Evolutionary conservation across 1,140 invertebrate genomes (phyloP).

Genomic region (Tenebrio molitor): DNA sequence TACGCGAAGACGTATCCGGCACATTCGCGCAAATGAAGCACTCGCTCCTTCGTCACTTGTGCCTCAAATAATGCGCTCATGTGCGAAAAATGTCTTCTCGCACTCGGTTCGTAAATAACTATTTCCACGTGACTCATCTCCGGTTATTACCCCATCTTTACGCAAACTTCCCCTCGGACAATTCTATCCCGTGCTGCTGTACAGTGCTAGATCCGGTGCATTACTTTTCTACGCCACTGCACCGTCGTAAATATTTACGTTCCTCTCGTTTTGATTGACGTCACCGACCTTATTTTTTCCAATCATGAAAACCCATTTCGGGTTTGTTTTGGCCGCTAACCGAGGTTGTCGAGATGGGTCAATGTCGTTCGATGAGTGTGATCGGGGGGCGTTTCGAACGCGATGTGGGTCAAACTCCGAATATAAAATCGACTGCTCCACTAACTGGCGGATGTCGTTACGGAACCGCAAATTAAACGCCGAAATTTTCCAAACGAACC

Average conservation of each 20-base stretch:
- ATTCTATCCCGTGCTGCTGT: too few species aligned
- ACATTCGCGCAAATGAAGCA: too few species aligned
- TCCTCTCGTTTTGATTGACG: conserved; percentile 2
- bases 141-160: too few species aligned
- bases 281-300: conserved; percentile 34
- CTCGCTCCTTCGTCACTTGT: too few species aligned
- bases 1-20: too few species aligned
- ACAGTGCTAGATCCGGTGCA: conserved; percentile 9
- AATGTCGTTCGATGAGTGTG: conserved; percentile 2
- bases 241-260: conserved; percentile 22
- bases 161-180: too few species aligned
- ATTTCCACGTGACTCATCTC: too few species aligned
- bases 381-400: background rate
- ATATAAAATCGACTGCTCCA: conserved; percentile 13
- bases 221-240: background rate
- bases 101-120: too few species aligned
- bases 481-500: background rate
- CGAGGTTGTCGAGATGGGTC: conserved; percentile 18
- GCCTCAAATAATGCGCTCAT: too few species aligned
- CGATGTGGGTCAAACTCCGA: conserved; percentile 22
- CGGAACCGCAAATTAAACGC: background rate
- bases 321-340: background rate
- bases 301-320: background rate
- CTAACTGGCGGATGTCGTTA: conserved; percentile 9
- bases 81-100: too few species aligned